Evolutionary conservation across 1,140 invertebrate species (phyloP), one percentile per base, ranked within the genome.

Genomic region (Drosophila mojavensis): DNA sequence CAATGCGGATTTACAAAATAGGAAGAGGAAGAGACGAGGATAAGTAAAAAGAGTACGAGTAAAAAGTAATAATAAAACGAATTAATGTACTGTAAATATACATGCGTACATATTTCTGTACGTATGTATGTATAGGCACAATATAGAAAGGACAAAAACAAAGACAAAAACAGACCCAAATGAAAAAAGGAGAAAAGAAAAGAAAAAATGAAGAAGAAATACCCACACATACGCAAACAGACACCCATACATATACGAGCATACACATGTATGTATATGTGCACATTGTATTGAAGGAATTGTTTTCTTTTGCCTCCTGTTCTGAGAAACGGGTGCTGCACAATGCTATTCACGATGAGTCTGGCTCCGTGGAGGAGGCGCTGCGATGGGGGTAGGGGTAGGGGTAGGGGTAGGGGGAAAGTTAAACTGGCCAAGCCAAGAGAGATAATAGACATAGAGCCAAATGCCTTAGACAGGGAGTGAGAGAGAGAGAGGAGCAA

Each of bases 11-110:
- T n/a, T 24, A 55, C 39, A 59, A 59, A 59, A 58, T 63, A 43
- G 48, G n/a, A 28, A 13, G 33, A 43, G n/a, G 26, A 45, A 55
- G 45, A 74, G 47, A 60, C 41, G 15, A 59, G 48, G 36, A 58
- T 17, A 33, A 65, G 54, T 41, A 58, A 33, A 43, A 59, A 77
- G 24, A 74, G 62, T 62, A 81, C 66, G 60, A 70, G 71, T 54
- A 64, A 78, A 72, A 70, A 69, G 66, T 70, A 85, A 85, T 85
- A 85, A 81, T 85, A 85, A 81, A 78, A 70, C 81, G 81, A 84
- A 84, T 84, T 80, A 84, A 84, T 84, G 68, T 68, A 85, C 62
- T 81, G 54, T 75, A 85, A 81, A 78, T 84, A 80, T 33, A 13
- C n/a, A 74, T 39, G 11, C 17, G 65, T 64, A 13, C 28, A 74